Base-by-base conservation (phyloP, 2,888 invertebrate species). In the Lasioglossum malachurum region DNA sequence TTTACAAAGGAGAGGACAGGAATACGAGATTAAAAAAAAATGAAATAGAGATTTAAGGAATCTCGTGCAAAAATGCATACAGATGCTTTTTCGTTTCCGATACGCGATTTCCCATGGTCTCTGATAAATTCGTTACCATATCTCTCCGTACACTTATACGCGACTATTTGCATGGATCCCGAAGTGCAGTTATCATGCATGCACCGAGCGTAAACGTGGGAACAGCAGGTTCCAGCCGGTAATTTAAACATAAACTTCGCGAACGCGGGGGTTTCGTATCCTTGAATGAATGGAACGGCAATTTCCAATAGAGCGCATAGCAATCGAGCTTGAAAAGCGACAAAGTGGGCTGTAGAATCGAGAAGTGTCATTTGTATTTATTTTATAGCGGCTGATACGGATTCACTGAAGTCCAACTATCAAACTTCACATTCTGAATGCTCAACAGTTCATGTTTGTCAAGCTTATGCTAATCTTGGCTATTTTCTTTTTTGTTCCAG, bases 141-240 rank as follows among this genome's bases (percentile, higher is more conserved):
- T 87, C 78, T 87, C 64, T 82, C 12, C 64, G 78, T 80, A 83
- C 75, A 69, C 80, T 83, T 83, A 67, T 83, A 46, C 71, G 67
- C 78, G 80, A 76, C 80, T 80, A 83, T 80, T 87, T 81, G 83
- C 87, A 82, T 81, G 83, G 64, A 84, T 82, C 84, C 44, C 72
- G 73, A 81, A 75, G 87, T 57, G 87, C 81, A 87, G 87, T 84
- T 87, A 87, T 87, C 81, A 49, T 87, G 84, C 87, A 87, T 87
- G 79, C 87, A 44, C 80, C 76, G 49, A 84, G 84, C 87, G 87
- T 90, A 85, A 89, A 90, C 89, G 87, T 90, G 89, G 89, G 87
- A 90, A 90, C 89, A 71, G 57, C 67, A 80, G 76, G 72, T 84
- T 67, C 73, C 41, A 74, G 46, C 23, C 72, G 44, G 83, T 67